Evolutionary conservation across 1,140 invertebrate species (phyloP).

Genomic region (Sycophaga agraensis): DNA sequence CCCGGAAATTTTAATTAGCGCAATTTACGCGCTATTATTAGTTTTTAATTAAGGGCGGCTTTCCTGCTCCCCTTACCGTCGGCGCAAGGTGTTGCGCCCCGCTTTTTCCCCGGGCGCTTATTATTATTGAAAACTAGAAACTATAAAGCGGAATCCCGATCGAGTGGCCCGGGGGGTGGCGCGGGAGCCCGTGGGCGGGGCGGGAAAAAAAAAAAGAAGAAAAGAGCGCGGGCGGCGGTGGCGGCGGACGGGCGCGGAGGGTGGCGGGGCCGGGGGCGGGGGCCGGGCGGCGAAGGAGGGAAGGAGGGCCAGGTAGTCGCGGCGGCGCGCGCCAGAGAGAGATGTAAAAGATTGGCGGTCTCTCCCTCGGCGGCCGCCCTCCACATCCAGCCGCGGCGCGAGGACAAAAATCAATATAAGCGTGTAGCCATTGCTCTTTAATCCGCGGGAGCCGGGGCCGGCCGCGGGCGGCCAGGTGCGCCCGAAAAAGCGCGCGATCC

Average conservation of each 20-base stretch:
- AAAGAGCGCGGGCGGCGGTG: conserved; percentile 12
- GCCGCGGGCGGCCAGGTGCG: conserved; percentile 10
- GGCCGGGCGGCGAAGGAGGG: conserved; percentile 22
- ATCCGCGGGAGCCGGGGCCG: conserved; percentile 42
- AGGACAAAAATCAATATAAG: conserved; percentile 61
- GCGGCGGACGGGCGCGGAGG: conserved; percentile 11
- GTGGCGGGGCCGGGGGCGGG: conserved; percentile 20
- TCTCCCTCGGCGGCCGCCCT: conserved; percentile 43
- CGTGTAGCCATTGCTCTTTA: conserved; percentile 60
- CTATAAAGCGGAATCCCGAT: conserved; percentile 25
- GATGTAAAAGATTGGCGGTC: conserved; percentile 44
- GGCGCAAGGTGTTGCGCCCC: no score
- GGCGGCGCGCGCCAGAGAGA: conserved; percentile 18
- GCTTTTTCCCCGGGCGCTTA: no score
- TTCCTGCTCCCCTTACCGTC: no score
- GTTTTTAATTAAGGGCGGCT: conserved; percentile 10
- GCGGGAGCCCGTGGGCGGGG: background rate
- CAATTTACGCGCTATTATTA: background rate
- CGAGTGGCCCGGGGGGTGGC: background rate
- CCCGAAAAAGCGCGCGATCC: no score
- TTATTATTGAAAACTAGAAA: conserved; percentile 30
- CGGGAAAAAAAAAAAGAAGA: conserved; percentile 19
- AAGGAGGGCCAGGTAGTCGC: conserved; percentile 17
- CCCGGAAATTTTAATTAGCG: background rate
- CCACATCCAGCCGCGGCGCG: conserved; percentile 41